Evolutionary conservation across 2,113 vertebrate species (phyloP), one percentile per base, ranked within the genome.

Genomic region (Centropristis striata): DNA sequence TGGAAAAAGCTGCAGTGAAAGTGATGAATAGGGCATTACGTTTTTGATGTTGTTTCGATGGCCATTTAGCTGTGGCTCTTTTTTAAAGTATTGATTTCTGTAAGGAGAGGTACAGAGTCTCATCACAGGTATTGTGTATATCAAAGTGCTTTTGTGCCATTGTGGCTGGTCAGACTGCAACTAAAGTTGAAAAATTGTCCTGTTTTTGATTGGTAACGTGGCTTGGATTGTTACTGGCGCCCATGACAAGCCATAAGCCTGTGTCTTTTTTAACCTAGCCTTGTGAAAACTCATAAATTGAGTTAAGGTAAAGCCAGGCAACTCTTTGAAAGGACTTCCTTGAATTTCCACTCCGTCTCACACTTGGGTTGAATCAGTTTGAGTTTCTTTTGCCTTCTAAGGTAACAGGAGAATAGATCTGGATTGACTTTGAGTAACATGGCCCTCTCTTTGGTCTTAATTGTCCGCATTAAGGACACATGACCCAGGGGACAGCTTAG

Each of bases 41-140:
- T 39, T 77, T 81, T 68, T 70, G 57, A 83, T 81, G 58, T 75
- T 63, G 27, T 61, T 79, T 63, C 0, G 2, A 69, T 16, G 53
- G 25, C 53, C 53, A 63, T 15, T 80, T 76, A 71, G 39, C 44
- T 21, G 9, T 5, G 6, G 46, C 63, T 71, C 1, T 67, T 78
- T 50, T 23, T 66, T 63, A 39, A 44, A 70, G 39, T 76, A 86
- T 84, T 3, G 67, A 86, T 81, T 89, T 79, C 74, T 67, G 39
- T 32, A 59, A 78, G 53, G 20, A 57, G 71, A 39, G 44, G 23
- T 75, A n/a, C 7, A 5, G 23, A 47, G 58, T 64, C 46, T 58
- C 37, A 39, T 47, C 21, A 68, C 36, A 68, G 47, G 2, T 32
- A 49, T 39, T 67, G 67, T 65, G 70, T 68, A 47, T 69, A 47